A percentile compares a stretch with the other conserved stretches of the same genome.
Evolutionary conservation across 2,888 invertebrate species (phyloP).

Genomic region (Caenorhabditis angaria): DNA sequence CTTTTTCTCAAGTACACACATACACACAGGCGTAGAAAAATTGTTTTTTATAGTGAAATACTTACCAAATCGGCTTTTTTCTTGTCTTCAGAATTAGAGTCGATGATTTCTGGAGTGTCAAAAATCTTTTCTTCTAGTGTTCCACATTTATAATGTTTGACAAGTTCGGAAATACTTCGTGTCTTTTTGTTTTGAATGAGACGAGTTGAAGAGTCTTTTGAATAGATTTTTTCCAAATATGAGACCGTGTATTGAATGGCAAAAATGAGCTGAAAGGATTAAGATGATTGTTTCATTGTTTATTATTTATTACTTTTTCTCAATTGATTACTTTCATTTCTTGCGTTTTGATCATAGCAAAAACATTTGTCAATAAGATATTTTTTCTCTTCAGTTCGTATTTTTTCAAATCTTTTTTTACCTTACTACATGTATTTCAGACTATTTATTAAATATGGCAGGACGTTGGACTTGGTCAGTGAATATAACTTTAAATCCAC

Average conservation of each 20-base stretch:
- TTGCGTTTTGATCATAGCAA: no score
- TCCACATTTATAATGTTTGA: slow-evolving; percentile 58
- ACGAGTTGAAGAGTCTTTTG: slow-evolving; percentile 7
- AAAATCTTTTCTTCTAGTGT: slow-evolving; percentile 51
- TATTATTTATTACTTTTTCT: no score
- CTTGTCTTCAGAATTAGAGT: slow-evolving; percentile 13
- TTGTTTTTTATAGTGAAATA: neutral
- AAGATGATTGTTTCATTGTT: no score
- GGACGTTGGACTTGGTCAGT: no score
- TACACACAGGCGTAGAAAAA: no score
- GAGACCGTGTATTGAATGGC: slow-evolving; percentile 64
- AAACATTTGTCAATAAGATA: no score
- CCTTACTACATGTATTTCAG: no score
- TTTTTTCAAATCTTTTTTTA: no score
- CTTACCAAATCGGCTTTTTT: slow-evolving; percentile 34
- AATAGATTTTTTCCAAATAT: slow-evolving; percentile 52
- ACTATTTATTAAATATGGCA: no score
- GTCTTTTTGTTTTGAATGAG: slow-evolving; percentile 16
- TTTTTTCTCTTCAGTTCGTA: no score
- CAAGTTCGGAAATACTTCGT: slow-evolving; percentile 24
- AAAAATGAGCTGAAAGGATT: slow-evolving; percentile 57
- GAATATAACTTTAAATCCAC: no score
- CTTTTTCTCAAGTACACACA: neutral
- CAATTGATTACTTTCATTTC: no score
- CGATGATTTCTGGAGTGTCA: slow-evolving; percentile 30